These are phyloP conservation scores for Syngnathus scovelli DNA, from an alignment of 2,113 vertebrate genomes.

Conservation along the genomic window DNA sequence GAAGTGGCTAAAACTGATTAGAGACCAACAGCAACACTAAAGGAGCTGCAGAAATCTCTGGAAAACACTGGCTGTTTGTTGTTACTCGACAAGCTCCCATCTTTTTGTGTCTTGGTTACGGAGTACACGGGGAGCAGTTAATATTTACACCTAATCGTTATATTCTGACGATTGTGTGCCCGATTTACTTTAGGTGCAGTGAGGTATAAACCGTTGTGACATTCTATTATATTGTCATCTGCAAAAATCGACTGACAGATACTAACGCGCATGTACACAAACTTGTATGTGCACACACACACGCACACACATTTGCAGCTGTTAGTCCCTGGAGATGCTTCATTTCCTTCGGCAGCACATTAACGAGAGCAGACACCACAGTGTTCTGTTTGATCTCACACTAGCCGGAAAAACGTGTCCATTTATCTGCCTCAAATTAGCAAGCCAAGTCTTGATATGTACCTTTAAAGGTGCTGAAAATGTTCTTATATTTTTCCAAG, in stretches of 20 bases:
- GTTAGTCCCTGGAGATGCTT: neutral
- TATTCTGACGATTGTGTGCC: too few relatives aligned
- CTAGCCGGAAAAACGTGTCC: neutral
- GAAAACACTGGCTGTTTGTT: neutral
- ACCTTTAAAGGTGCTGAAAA: neutral
- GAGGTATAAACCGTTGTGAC: neutral
- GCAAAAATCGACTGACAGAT: neutral
- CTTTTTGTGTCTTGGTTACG: neutral
- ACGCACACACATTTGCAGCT: neutral
- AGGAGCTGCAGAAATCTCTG: neutral
- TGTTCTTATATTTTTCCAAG: neutral
- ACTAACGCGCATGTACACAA: neutral
- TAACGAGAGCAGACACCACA: slow-evolving; percentile 1
- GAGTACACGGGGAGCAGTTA: neutral
- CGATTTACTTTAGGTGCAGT: neutral
- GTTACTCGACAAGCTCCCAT: neutral
- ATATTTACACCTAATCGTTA: neutral
- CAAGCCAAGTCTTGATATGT: neutral
- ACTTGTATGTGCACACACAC: too few relatives aligned
- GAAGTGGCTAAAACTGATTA: neutral
- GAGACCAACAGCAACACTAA: neutral
- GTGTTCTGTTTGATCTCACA: neutral
- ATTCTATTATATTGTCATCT: neutral
- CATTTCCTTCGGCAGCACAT: neutral
- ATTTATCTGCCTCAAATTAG: neutral